A percentile compares a stretch with the other conserved stretches of the same genome.
phyloP scores from a whole-genome alignment of 2,797 vertebrate species.

The Bradypus variegatus region DNA sequence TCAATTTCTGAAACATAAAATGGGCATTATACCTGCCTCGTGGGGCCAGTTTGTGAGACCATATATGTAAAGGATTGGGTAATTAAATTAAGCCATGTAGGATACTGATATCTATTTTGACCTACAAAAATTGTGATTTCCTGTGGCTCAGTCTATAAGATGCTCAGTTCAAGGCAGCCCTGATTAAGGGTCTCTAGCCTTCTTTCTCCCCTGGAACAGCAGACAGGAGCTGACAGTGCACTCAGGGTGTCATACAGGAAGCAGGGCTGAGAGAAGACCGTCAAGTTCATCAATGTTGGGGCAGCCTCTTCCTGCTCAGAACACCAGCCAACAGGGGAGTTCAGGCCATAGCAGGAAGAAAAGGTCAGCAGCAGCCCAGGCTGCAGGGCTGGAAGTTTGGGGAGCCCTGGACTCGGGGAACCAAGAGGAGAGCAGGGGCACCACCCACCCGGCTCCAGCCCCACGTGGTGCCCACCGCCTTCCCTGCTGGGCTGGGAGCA shows the following conservation, averaged over 20 bases:
- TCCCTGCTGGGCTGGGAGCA: neutral
- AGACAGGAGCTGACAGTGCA: neutral
- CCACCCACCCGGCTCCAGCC: neutral
- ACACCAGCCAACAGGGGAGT: neutral
- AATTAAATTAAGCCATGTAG: neutral
- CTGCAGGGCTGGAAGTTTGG: neutral
- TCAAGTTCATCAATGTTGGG: neutral
- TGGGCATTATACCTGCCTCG: neutral
- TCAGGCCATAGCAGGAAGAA: neutral
- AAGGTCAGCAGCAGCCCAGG: neutral
- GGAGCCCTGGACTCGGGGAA: neutral
- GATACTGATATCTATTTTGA: neutral
- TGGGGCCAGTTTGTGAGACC: neutral
- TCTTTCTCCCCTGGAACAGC: neutral
- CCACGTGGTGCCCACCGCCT: neutral
- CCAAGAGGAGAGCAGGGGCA: neutral
- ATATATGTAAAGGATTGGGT: neutral
- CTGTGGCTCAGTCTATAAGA: neutral
- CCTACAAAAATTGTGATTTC: neutral
- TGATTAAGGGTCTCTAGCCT: no score
- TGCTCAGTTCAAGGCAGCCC: neutral
- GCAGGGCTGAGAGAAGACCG: neutral
- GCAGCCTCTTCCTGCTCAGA: neutral
- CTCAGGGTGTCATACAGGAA: neutral
- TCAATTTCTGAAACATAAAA: conserved; percentile 28